A percentile compares a stretch with the other conserved stretches of the same genome.
Conservation (phyloP, 2,797 vertebrate species). For the Odontamblyopus lacepedii region DNA sequence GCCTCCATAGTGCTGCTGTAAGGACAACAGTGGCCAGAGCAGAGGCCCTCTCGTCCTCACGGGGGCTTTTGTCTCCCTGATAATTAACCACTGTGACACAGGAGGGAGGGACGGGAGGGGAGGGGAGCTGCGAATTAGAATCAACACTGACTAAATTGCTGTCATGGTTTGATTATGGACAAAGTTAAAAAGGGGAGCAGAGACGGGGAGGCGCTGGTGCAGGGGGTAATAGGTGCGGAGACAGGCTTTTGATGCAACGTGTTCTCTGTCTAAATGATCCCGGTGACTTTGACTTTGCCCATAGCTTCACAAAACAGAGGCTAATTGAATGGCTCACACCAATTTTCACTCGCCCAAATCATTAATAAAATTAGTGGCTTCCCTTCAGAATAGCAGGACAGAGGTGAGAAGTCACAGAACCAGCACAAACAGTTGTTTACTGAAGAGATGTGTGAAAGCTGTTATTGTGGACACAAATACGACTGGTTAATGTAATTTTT, state of each 20-base stretch:
- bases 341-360: slow-evolving; percentile 37
- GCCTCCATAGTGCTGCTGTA: slow-evolving; percentile 46
- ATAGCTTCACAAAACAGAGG: slow-evolving; percentile 37
- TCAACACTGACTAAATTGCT: slow-evolving; percentile 87
- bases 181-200: slow-evolving; percentile 65
- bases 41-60: slow-evolving; percentile 77
- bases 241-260: slow-evolving; percentile 49
- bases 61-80: slow-evolving; percentile 74
- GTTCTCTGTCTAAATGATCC: slow-evolving; percentile 37
- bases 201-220: slow-evolving; percentile 34
- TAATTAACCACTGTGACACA: slow-evolving; percentile 80
- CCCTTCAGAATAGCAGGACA: slow-evolving; percentile 9
- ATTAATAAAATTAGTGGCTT: slow-evolving; percentile 26
- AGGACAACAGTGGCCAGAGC: slow-evolving; percentile 49
- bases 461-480: not conserved
- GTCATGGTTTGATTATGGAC: slow-evolving; percentile 87
- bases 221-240: slow-evolving; percentile 83
- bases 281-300: slow-evolving; percentile 34
- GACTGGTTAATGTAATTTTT: too few species aligned
- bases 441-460: not conserved
- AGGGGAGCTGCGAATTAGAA: slow-evolving; percentile 90
- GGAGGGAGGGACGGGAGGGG: slow-evolving; percentile 40
- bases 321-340: slow-evolving; percentile 60
- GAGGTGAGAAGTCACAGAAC: slow-evolving; percentile 29
- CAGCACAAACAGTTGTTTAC: not conserved